These are phyloP conservation scores for Trimorus sp. DNA, from an alignment of 2,888 invertebrate genomes.

Conservation along the genomic window DNA sequence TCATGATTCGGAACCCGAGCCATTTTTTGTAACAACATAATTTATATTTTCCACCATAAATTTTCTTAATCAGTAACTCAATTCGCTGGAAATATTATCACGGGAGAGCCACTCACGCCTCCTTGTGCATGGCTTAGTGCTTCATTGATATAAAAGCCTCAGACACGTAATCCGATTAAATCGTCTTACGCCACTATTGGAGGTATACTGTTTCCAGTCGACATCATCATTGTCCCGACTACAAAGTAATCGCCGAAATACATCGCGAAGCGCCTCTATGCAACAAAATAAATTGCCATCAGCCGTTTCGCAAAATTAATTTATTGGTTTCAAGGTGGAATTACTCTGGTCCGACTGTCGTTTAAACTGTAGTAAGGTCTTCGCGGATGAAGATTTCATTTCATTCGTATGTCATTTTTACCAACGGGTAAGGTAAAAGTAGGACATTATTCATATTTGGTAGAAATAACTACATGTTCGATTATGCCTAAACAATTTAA, in stretches of 20 bases:
- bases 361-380: too few relatives aligned
- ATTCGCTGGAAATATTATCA: slow-evolving; percentile 50
- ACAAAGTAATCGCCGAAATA: slow-evolving; percentile 65
- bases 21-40: slow-evolving; percentile 30
- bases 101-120: slow-evolving; percentile 28
- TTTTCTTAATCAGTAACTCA: slow-evolving; percentile 40
- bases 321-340: slow-evolving; percentile 13
- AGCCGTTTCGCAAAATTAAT: slow-evolving; percentile 54
- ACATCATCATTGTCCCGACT: slow-evolving; percentile 61
- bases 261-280: slow-evolving; percentile 52
- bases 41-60: slow-evolving; percentile 36
- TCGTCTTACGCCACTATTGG: slow-evolving; percentile 59
- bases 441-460: too few relatives aligned
- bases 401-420: too few relatives aligned
- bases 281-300: slow-evolving; percentile 51
- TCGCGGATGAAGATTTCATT: too few relatives aligned
- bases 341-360: too few relatives aligned
- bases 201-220: slow-evolving; percentile 63
- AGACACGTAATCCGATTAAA: slow-evolving; percentile 62
- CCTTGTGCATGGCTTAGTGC: slow-evolving; percentile 41
- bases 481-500: too few relatives aligned
- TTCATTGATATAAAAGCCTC: slow-evolving; percentile 59
- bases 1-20: neutral
- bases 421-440: too few relatives aligned
- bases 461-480: too few relatives aligned